phyloP scores from a whole-genome alignment of 2,113 vertebrate genomes.

The Antigone vipio region DNA sequence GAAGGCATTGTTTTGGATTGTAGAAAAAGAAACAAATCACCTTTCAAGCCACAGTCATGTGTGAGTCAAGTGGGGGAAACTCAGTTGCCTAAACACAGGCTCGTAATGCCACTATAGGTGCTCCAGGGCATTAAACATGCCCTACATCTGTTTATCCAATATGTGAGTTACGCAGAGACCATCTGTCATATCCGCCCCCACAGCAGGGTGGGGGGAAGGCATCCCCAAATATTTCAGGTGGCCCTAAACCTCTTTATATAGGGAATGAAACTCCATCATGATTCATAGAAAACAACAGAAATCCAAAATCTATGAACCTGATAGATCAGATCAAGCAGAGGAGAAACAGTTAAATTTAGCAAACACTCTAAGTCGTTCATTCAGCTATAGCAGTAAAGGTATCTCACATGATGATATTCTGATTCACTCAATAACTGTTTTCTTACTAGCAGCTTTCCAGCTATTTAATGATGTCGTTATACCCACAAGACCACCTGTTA shows the following conservation, averaged over 20 bases:
- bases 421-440: conserved; percentile 12
- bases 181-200: neutral
- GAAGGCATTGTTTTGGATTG: neutral
- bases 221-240: neutral
- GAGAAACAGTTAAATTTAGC: conserved; percentile 1
- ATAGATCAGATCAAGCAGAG: neutral
- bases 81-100: neutral
- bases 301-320: neutral
- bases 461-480: conserved; percentile 48
- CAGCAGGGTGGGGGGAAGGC: accelerated
- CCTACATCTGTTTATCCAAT: neutral
- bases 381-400: neutral
- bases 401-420: neutral
- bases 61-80: neutral
- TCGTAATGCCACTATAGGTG: neutral
- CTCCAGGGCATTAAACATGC: neutral
- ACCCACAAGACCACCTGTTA: conserved; percentile 45
- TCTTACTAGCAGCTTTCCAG: conserved; percentile 19
- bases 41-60: neutral
- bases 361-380: neutral
- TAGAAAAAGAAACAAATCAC: neutral
- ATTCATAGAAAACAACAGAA: neutral
- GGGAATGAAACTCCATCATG: neutral
- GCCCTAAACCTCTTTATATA: neutral
- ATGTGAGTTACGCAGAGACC: neutral